Evolutionary conservation across 2,113 vertebrate genomes (phyloP), one percentile per base, ranked within the genome.

Genomic region (Rhagologus leucostigma): DNA sequence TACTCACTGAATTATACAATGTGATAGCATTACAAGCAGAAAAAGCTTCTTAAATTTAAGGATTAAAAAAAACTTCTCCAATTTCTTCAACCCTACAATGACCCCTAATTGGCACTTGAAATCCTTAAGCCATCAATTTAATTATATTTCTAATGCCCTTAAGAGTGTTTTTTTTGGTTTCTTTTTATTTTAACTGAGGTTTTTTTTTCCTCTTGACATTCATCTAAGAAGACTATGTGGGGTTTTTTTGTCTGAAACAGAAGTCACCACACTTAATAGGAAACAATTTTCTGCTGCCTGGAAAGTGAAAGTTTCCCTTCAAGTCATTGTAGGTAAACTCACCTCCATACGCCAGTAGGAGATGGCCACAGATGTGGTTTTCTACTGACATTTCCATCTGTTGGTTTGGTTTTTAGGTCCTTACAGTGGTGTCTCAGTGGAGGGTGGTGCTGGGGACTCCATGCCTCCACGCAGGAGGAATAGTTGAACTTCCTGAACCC

Each of bases 41-140:
- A 90, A 90, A 93, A 92, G 26, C 59, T 86, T 89, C 68, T 90
- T 84, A 92, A 92, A 92, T 37, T 41, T 5, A 76, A 85, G 27
- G 26, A 93, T 90, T 83, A 49, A 73, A 77, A 87, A 89, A 76
- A 26, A 0, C 1, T 59, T 39, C 26, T 82, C 44, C 30, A 37
- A 23, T 86, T 90, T 92, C 53, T 85, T 53, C 74, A 76, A 11
- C 62, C 33, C 14, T 55, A 82, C 37, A 49, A 35, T 83, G 59
- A 90, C 55, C 55, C 32, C 13, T 77, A 93, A 76, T 12, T 83
- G 37, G 50, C 50, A 85, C 46, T 82, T 82, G 74, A 87, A 87
- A 89, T 81, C 18, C 73, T 91, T 82, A 83, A 76, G 37, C 17
- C 68, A 77, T 16, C 18, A 88, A 69, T 82, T 89, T 84, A 79